These are phyloP conservation scores for Eristalis intricaria DNA, from an alignment of 2,888 invertebrate genomes.

Conservation along the genomic window DNA sequence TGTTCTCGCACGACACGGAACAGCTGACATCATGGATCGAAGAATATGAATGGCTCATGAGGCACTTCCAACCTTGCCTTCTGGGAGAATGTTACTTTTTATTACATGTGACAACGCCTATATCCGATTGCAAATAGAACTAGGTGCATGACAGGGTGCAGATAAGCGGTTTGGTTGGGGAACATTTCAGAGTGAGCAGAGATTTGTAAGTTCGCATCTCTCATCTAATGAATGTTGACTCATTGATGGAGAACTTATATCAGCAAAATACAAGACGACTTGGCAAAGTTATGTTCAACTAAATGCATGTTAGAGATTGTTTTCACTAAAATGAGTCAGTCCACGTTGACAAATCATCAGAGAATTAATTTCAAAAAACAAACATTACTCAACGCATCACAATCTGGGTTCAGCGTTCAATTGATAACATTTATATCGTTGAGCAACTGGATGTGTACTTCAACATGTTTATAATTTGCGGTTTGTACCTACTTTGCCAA, in stretches of 20 bases:
- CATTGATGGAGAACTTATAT: not conserved
- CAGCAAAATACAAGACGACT: not conserved
- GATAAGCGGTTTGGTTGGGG: not conserved
- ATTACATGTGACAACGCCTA: not conserved
- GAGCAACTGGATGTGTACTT: too few species aligned
- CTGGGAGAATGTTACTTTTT: not conserved
- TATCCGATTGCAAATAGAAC: not conserved
- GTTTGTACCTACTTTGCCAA: too few species aligned
- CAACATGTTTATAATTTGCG: too few species aligned
- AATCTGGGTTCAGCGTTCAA: too few species aligned
- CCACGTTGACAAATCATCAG: too few species aligned
- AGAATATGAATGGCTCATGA: not conserved
- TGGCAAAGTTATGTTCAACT: not conserved
- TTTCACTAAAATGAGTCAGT: too few species aligned
- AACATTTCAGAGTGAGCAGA: not conserved
- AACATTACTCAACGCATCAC: too few species aligned
- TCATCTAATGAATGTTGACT: not conserved
- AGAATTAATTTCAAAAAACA: too few species aligned
- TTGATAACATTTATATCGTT: too few species aligned
- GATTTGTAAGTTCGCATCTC: not conserved
- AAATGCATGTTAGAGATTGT: too few species aligned
- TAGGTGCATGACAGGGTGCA: not conserved
- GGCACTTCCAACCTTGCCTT: not conserved
- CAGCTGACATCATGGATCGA: too few species aligned
- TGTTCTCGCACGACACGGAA: too few species aligned